Percentiles rank a stretch among this genome's conserved stretches.
phyloP scores from a whole-genome alignment of 2,113 vertebrate genomes.

The Cryptotis parvus region DNA sequence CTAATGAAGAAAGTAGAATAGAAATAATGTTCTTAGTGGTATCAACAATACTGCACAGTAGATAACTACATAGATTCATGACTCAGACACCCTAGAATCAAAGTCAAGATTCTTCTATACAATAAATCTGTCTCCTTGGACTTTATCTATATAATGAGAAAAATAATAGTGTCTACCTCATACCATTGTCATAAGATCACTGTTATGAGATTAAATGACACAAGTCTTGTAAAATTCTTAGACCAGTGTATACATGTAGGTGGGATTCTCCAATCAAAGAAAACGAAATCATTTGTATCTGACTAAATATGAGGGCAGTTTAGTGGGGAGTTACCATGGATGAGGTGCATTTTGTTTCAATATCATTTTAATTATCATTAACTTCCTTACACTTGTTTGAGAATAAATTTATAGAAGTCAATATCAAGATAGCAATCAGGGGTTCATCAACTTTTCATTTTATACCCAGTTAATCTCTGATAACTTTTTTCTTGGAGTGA shows the following conservation, averaged over 20 bases:
- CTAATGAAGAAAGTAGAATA: not conserved
- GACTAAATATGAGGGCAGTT: not conserved
- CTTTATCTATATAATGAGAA: not conserved
- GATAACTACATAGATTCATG: not conserved
- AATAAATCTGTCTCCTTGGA: not conserved
- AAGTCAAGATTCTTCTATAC: not conserved
- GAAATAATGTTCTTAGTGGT: not conserved
- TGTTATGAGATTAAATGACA: not conserved
- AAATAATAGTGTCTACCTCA: not conserved
- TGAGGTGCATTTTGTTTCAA: constrained; percentile 31
- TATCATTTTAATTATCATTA: constrained; percentile 69
- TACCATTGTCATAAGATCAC: not conserved
- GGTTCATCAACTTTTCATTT: constrained; percentile 84
- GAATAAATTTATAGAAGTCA: constrained; percentile 84
- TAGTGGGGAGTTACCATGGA: not conserved
- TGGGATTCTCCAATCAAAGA: not conserved
- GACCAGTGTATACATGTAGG: not conserved
- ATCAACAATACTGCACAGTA: not conserved
- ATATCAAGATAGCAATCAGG: constrained; percentile 81
- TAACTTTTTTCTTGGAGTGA: constrained; percentile 82
- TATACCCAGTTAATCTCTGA: constrained; percentile 82
- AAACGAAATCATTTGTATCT: not conserved
- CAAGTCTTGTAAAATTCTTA: not conserved
- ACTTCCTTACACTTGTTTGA: constrained; percentile 82
- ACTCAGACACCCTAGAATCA: not conserved